Base-by-base conservation (phyloP, 2,113 vertebrate species). In the Ptychochromis oligacanthus region DNA sequence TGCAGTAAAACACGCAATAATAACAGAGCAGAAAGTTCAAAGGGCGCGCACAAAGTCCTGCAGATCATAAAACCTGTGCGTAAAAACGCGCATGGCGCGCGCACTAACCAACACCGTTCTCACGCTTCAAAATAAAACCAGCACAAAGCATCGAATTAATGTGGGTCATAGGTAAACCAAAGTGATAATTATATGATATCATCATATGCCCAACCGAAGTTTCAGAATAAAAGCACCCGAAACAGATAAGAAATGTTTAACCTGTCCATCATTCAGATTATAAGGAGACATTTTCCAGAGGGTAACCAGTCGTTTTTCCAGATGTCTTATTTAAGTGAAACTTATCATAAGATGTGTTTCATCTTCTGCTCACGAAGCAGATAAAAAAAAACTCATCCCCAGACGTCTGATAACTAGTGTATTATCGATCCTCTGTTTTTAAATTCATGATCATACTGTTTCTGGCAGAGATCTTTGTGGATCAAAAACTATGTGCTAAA, bases 1-100 rank as follows among this genome's bases (percentile, higher is more conserved):
- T 4, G 80, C 59, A 5, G 65, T 81, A 75, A 83, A 85, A 77
- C 62, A 3, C 24, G 3, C 7, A 9, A 10, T 58, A 24, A 76
- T 7, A 26, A 38, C 52, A 18, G 22, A 5, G 22, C 65, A 34
- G 3, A 36, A 56, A 31, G 86, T 11, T 4, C 81, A 87, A 89
- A 92, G 84, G 80, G 38, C 81, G 49, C 70, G 22, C 13, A 20
- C 60, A 61, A 70, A 76, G 82, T 80, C 28, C 75, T 4, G 20
- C 3, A 4, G n/a, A 3, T 31, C 54, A 8, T 86, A 81, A 86
- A 86, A 31, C 1, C 65, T 20, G 80, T 79, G 88, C 86, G 82
- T 80, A 88, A 83, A 88, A 77, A 12, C 34, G 18, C 11, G 75
- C 38, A 40, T 13, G 55, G 20, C 38, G 28, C 40, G 20, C 24